Conservation (phyloP, 2,113 vertebrate species). For the Peromyscus polionotus region DNA sequence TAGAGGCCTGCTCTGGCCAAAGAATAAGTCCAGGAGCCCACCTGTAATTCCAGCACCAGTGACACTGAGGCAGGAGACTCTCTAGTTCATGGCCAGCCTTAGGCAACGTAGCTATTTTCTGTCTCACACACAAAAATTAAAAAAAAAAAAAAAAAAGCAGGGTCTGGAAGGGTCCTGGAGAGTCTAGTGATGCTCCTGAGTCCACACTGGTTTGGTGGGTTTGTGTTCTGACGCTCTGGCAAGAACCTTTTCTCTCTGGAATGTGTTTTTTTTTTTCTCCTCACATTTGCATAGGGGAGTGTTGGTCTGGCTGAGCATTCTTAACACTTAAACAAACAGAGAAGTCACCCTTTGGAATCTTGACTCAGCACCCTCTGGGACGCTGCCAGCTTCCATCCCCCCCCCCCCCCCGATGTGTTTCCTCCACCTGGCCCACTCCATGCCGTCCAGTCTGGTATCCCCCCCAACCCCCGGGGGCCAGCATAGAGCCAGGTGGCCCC, state of each 20-base stretch:
- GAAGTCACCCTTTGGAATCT: constrained; percentile 69
- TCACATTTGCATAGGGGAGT: constrained; percentile 74
- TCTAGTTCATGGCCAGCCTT: not conserved
- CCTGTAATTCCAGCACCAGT: not conserved
- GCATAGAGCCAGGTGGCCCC: not conserved
- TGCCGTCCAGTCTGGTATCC: not conserved
- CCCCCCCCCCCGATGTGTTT: not conserved
- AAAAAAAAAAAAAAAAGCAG: not conserved
- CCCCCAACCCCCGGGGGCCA: not conserved
- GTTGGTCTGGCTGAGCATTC: constrained; percentile 66
- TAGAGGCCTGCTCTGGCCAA: not conserved
- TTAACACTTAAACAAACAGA: constrained; percentile 67
- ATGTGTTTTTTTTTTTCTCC: constrained; percentile 66
- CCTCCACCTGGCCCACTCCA: not conserved
- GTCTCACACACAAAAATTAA: not conserved
- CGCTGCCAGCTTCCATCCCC: constrained; percentile 55
- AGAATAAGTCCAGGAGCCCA: not conserved
- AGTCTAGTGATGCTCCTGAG: not conserved
- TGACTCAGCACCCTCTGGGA: constrained; percentile 75
- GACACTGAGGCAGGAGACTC: not conserved
- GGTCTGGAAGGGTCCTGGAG: not conserved
- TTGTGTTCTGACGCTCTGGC: constrained; percentile 1
- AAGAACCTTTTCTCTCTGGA: constrained; percentile 60
- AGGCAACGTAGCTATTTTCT: not conserved
- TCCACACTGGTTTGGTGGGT: not conserved